phyloP scores from a whole-genome alignment of 2,797 vertebrate species.

The Loris lydekkerianus region DNA sequence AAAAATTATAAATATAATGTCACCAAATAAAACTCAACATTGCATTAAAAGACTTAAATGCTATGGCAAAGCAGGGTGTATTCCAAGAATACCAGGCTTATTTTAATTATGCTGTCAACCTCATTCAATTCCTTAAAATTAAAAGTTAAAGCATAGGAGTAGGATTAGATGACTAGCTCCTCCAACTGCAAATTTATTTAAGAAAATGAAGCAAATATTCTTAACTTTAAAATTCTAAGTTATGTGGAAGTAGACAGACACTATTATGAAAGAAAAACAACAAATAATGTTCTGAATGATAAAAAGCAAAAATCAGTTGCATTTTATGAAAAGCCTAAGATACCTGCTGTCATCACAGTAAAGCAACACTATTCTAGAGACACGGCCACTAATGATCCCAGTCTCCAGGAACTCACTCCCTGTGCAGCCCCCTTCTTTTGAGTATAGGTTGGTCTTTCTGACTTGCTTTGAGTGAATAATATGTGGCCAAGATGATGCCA shows the following conservation, averaged over 20 bases:
- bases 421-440: not conserved
- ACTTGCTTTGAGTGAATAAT: not conserved
- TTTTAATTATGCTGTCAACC: not conserved
- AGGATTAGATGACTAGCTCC: not conserved
- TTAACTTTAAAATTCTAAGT: not conserved
- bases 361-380: not conserved
- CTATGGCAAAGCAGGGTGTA: not conserved
- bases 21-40: conserved; percentile 36
- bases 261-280: not conserved
- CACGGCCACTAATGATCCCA: not conserved
- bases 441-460: not conserved
- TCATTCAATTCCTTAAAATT: conserved; percentile 48
- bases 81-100: not conserved
- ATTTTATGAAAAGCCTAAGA: not conserved
- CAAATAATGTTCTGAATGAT: not conserved
- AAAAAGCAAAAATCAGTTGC: not conserved
- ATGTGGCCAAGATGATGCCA: not conserved
- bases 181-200: not conserved
- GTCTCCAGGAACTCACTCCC: not conserved
- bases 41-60: not conserved
- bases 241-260: not conserved
- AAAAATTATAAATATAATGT: conserved; percentile 35
- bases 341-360: not conserved
- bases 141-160: not conserved
- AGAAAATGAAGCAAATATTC: not conserved